These are phyloP conservation scores for Eulimnadia texana DNA, from an alignment of 1,140 invertebrate genomes.

Conservation along the genomic window DNA sequence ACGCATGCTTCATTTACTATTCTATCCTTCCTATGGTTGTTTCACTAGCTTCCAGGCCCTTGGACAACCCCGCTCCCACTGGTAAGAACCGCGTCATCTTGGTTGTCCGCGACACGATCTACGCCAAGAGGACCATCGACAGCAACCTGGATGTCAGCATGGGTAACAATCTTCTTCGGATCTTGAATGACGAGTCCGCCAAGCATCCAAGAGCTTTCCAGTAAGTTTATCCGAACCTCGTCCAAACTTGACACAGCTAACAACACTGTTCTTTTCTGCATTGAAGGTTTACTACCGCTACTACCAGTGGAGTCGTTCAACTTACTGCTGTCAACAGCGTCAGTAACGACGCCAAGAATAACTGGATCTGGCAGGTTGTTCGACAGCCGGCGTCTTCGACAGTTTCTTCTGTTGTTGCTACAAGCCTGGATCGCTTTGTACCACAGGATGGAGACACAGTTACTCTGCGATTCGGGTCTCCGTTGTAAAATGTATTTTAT, in stretches of 20 bases:
- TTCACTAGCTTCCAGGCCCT: not conserved
- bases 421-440: not conserved
- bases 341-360: slow-evolving; percentile 12
- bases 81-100: slow-evolving; percentile 2
- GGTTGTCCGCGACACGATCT: slow-evolving; percentile 12
- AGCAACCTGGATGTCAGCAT: not conserved
- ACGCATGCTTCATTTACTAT: not conserved
- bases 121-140: slow-evolving; percentile 10
- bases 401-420: not conserved
- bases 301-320: slow-evolving; percentile 4
- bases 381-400: not conserved
- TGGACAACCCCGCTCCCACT: not conserved
- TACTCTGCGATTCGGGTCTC: not conserved
- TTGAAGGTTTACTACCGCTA: slow-evolving; percentile 10
- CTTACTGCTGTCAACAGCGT: slow-evolving; percentile 13
- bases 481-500: too few species aligned
- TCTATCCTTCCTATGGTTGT: not conserved
- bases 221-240: slow-evolving; percentile 1
- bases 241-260: not conserved
- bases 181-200: slow-evolving; percentile 14
- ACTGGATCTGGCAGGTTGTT: slow-evolving; percentile 13
- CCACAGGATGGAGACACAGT: not conserved
- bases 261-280: not conserved
- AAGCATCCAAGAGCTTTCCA: slow-evolving; percentile 16
- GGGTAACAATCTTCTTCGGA: slow-evolving; percentile 12